phyloP scores from a whole-genome alignment of 1,140 invertebrate genomes.

The Zelostemma sp. region DNA sequence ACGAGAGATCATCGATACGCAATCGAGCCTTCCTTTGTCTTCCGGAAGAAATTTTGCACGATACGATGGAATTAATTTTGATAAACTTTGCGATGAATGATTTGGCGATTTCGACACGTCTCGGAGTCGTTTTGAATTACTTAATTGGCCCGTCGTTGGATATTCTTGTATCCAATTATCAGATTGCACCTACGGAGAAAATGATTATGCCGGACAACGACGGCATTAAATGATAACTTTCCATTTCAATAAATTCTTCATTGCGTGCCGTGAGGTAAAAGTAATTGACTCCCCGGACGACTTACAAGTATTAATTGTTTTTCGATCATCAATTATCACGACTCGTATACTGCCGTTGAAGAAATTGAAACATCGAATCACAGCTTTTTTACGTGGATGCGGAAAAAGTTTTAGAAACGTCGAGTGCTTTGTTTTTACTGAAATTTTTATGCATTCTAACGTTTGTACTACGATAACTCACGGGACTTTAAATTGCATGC shows the following conservation, averaged over 20 bases:
- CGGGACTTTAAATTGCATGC: not conserved
- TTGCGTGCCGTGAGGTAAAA: not conserved
- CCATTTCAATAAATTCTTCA: not conserved
- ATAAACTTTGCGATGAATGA: no score
- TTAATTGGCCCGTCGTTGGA: no score
- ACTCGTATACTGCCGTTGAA: not conserved
- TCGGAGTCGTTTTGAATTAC: no score
- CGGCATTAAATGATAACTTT: not conserved
- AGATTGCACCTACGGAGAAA: not conserved
- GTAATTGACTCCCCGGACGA: not conserved
- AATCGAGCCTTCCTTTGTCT: not conserved
- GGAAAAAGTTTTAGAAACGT: no score
- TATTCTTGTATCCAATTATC: not conserved
- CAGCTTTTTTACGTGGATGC: not conserved
- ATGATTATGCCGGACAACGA: not conserved
- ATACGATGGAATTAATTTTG: no score
- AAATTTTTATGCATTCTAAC: no score
- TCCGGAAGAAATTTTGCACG: no score
- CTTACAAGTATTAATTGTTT: not conserved
- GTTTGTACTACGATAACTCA: not conserved
- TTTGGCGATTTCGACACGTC: no score
- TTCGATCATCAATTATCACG: constrained; percentile 1
- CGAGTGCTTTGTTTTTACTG: no score
- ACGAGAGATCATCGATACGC: not conserved
- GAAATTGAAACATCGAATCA: not conserved